These are phyloP conservation scores for Capromys pilorides DNA, from an alignment of 2,797 vertebrate species.

Conservation along the genomic window DNA sequence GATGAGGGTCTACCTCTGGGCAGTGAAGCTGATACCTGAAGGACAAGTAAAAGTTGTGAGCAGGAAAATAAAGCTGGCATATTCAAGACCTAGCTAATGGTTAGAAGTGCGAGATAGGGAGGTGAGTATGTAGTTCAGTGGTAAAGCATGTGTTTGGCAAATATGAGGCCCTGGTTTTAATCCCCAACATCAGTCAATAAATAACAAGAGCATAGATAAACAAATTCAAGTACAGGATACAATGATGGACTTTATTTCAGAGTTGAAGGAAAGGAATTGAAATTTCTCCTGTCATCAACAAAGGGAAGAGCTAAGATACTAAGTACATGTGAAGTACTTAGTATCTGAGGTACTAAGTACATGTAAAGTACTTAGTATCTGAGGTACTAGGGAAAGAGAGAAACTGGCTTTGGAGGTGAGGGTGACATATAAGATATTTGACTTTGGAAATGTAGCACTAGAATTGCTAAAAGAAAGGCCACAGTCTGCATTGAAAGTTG, in stretches of 20 bases:
- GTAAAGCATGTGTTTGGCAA: background rate
- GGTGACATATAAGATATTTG: background rate
- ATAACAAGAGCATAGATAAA: background rate
- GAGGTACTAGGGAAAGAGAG: background rate
- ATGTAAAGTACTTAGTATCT: background rate
- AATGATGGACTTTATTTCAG: background rate
- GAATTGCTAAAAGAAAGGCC: background rate
- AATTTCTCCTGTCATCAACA: background rate
- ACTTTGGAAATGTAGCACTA: background rate
- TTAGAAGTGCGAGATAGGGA: too few species aligned
- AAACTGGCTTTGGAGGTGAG: background rate
- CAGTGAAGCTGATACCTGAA: background rate
- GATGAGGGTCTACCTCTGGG: background rate
- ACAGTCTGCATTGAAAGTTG: background rate
- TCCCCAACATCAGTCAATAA: background rate
- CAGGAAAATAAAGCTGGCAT: background rate
- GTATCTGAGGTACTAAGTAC: background rate
- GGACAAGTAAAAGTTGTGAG: background rate
- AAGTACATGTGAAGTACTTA: background rate
- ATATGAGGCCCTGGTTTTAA: background rate
- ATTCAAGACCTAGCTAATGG: background rate
- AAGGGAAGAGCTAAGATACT: background rate
- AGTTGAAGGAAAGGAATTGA: background rate
- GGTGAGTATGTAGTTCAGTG: background rate
- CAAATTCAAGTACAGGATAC: background rate